Conservation (phyloP, 2,888 invertebrate species). For the Ceramica pisi region DNA sequence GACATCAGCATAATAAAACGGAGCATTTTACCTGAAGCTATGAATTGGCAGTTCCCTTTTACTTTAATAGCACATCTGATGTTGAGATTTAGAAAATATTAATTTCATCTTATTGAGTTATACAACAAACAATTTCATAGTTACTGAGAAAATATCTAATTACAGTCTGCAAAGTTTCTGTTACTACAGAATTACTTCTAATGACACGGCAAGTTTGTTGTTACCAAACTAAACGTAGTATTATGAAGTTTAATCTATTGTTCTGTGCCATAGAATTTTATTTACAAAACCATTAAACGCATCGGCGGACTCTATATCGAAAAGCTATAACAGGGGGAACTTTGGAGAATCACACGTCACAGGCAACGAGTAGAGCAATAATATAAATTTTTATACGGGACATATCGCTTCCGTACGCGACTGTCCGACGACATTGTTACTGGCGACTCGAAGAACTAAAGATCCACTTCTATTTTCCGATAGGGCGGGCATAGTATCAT, state of each 20-base stretch:
- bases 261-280: constrained; percentile 19
- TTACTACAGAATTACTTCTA: constrained; percentile 8
- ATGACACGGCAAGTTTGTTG: constrained; percentile 12
- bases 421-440: constrained; percentile 84
- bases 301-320: constrained; percentile 32
- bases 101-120: constrained; percentile 5
- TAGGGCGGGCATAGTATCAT: constrained; percentile 87
- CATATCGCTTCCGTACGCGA: constrained; percentile 70
- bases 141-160: constrained; percentile 11
- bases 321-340: constrained; percentile 36
- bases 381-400: constrained; percentile 61
- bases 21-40: no score
- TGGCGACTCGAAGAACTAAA: constrained; percentile 83
- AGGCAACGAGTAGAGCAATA: constrained; percentile 56
- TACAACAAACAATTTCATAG: constrained; percentile 1
- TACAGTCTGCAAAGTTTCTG: constrained; percentile 22
- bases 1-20: no score
- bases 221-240: constrained; percentile 6
- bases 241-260: constrained; percentile 18
- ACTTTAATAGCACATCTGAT: no score
- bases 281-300: constrained; percentile 37
- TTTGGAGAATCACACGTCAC: constrained; percentile 49
- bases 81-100: background rate
- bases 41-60: no score
- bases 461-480: constrained; percentile 88